Base-by-base conservation (phyloP, 1,140 invertebrate species). In the Drosophila navojoa region DNA sequence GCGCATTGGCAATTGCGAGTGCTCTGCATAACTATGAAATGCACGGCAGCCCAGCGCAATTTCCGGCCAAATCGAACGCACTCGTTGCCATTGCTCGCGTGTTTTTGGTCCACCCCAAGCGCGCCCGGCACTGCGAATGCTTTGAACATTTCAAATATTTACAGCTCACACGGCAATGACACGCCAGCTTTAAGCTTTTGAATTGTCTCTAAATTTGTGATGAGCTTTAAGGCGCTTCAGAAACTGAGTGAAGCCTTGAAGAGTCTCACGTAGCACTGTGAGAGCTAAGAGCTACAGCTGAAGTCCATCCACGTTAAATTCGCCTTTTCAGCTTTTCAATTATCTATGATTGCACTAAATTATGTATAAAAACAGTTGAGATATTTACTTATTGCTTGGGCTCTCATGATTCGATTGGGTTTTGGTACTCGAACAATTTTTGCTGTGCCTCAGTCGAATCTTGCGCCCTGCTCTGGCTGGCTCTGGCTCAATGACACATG, bases 51-150 rank as follows among this genome's bases (percentile, higher is more conserved):
- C 29, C 58, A 55, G 22, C 55, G 55, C 70, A 72, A 72, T 72
- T 72, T 68, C 70, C 70, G 70, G 63, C 55, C 47, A 60, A 72
- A 67, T 53, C 22, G 55, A 71, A 50, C 53, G 44, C 60, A 44
- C 11, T 49, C 47, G 47, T 4, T 25, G 16, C 19, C 25, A 44
- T 29, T 15, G 38, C 22, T 40, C 32, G 67, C 57, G 27, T 62
- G 52, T 27, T 44, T 69, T 53, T 19, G 57, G 32, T 29, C 42
- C 42, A 45, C 42, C n/a, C n/a, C 15, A 19, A 35, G 3, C 19
- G 19, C 19, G 19, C 1, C 19, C 19, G 19, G 19, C 22, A 6
- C 16, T 61, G 66, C 27, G 35, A 69, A 61, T 69, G 57, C 57
- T 11, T 53, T 19, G 13, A 32, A 40, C 67, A 40, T 61, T 61